Evolutionary conservation across 2,888 invertebrate genomes (phyloP), one percentile per base, ranked within the genome.

Genomic region (Yponomeuta evonymella): DNA sequence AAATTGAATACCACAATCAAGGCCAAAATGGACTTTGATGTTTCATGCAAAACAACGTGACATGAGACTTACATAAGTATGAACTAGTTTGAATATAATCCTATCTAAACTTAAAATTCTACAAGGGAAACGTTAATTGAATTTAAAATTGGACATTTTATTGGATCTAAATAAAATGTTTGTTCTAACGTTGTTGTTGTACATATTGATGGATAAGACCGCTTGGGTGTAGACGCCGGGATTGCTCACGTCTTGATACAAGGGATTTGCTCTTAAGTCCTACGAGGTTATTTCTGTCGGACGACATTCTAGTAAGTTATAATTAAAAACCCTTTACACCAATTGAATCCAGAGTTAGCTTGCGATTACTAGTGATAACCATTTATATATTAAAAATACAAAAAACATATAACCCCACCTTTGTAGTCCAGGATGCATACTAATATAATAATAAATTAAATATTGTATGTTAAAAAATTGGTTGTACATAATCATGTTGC

Each of bases 201-300:
- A 90, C 76, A 89, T 90, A 89, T 85, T 84, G 83, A 78, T 83
- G 78, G 75, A 69, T 64, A 67, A 89, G 85, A 79, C 84, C 81
- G 90, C 90, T 90, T 91, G 51, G 84, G 84, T 79, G 86, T 89
- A 90, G 88, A 83, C 86, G 85, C 84, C 83, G 80, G 84, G 83
- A 88, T 87, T 90, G 91, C 90, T 91, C 91, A 91, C 87, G 89
- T 87, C 84, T 83, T 68, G 3, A 43, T 88, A 90, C 89, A 90
- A 91, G 90, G 89, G 88, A 89, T 88, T 85, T 86, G 88, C 83
- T 86, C 82, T 81, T 89, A 90, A 90, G 91, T 88, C 90, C 89
- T 89, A n/a, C n/a, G n/a, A n/a, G n/a, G 79, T 70, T 89, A 86
- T 86, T 79, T 58, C 51, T 87, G 88, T 85, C 84, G 83, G 85